Evolutionary conservation across 2,797 vertebrate species (phyloP).

Genomic region (Sebastes minor): DNA sequence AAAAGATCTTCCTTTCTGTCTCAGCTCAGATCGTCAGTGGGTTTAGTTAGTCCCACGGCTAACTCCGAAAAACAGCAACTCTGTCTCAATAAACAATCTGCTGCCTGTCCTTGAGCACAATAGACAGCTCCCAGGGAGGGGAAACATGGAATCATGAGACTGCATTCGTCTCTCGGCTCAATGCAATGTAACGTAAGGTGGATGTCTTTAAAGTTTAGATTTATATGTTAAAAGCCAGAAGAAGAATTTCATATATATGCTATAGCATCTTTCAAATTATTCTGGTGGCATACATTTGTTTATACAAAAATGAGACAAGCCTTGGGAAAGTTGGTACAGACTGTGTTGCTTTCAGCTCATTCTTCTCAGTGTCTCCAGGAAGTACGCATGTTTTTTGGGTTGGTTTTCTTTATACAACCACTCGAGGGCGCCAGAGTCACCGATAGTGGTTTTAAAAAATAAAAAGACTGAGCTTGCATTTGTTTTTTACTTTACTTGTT

Average conservation of each 20-base stretch:
- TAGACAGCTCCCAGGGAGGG: constrained; percentile 29
- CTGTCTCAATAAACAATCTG: constrained; percentile 65
- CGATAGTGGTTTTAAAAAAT: background rate
- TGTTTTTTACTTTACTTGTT: background rate
- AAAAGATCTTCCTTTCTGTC: constrained; percentile 12
- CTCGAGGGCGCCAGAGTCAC: background rate
- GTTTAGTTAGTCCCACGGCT: constrained; percentile 34
- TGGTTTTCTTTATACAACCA: background rate
- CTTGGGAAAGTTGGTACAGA: too few species aligned
- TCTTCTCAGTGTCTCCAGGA: background rate
- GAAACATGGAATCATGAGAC: constrained; percentile 16
- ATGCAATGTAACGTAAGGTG: background rate
- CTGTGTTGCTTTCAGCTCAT: background rate
- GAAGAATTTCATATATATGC: background rate
- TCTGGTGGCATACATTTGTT: background rate
- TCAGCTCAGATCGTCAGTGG: constrained; percentile 41
- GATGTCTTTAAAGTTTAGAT: background rate
- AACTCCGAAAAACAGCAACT: constrained; percentile 39
- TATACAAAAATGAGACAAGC: background rate
- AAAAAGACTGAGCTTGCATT: background rate
- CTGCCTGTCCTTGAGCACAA: constrained; percentile 61
- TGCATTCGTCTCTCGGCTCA: background rate
- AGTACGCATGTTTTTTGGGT: background rate
- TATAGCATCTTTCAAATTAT: background rate
- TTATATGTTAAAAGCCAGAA: background rate